These are phyloP conservation scores for Brachycybe producta DNA, from an alignment of 2,888 invertebrate species.

Conservation along the genomic window DNA sequence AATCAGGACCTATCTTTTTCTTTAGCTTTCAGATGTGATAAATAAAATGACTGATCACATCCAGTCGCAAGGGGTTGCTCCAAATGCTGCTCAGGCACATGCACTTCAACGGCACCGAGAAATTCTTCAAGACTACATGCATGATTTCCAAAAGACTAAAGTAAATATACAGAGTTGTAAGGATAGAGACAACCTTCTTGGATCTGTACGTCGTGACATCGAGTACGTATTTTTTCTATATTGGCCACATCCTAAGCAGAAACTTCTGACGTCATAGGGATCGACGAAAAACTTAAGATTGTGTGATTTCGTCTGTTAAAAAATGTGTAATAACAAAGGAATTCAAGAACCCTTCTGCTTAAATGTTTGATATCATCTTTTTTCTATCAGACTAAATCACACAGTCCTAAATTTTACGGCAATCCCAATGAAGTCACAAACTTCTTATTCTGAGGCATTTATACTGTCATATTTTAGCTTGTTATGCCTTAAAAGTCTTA, in stretches of 20 bases:
- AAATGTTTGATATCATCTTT: too few species aligned
- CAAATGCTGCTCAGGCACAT: constrained; percentile 68
- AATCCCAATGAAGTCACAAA: too few species aligned
- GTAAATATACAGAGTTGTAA: constrained; percentile 46
- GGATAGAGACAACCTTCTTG: constrained; percentile 75
- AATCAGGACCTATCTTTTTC: too few species aligned
- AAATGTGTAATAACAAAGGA: too few species aligned
- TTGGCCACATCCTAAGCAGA: too few species aligned
- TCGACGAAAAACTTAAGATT: too few species aligned
- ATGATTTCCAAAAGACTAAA: constrained; percentile 82
- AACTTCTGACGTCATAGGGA: too few species aligned
- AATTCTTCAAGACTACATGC: constrained; percentile 83
- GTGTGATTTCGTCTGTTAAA: too few species aligned
- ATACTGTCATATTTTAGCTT: too few species aligned
- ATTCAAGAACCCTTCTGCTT: too few species aligned
- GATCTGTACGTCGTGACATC: constrained; percentile 43
- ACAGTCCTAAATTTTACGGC: constrained; percentile 6
- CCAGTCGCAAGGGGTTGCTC: constrained; percentile 24
- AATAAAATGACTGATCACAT: constrained; percentile 35
- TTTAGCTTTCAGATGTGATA: constrained; percentile 63
- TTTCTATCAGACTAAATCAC: not conserved
- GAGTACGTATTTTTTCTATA: constrained; percentile 39
- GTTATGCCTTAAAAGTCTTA: too few species aligned
- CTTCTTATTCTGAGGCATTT: too few species aligned
- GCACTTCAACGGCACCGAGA: constrained; percentile 90